These are phyloP conservation scores for Acrocephalus arundinaceus DNA, from an alignment of 2,113 vertebrate species.

Conservation along the genomic window DNA sequence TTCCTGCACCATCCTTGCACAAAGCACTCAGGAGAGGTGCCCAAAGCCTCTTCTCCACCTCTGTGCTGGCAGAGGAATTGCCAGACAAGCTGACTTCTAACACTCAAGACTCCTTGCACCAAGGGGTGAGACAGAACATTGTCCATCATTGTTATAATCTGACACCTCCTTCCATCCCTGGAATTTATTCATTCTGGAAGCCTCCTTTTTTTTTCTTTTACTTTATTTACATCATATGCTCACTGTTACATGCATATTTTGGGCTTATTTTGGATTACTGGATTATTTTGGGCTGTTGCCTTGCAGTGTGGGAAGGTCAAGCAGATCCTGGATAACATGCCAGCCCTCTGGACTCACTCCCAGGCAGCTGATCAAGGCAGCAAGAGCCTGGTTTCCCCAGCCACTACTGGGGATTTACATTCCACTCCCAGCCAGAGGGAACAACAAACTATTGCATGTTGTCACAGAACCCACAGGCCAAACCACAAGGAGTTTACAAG, in stretches of 20 bases:
- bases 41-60: not conserved
- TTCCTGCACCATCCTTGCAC: not conserved
- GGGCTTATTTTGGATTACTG: not conserved
- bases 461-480: not conserved
- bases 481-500: slow-evolving; percentile 5
- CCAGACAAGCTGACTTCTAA: not conserved
- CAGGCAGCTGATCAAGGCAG: not conserved
- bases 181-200: not conserved
- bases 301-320: not conserved
- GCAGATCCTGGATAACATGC: not conserved
- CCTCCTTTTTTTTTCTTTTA: not conserved
- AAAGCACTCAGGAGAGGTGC: not conserved
- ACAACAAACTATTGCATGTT: not conserved
- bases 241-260: not conserved
- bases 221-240: not conserved
- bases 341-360: not conserved
- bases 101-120: rapidly evolving
- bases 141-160: not conserved
- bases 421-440: not conserved
- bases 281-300: not conserved
- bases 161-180: not conserved
- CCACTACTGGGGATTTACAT: not conserved
- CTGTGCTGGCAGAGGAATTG: not conserved
- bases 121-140: not conserved
- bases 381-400: not conserved